These are phyloP conservation scores for Rafetus swinhoei DNA, from an alignment of 2,113 vertebrate genomes.

Conservation along the genomic window DNA sequence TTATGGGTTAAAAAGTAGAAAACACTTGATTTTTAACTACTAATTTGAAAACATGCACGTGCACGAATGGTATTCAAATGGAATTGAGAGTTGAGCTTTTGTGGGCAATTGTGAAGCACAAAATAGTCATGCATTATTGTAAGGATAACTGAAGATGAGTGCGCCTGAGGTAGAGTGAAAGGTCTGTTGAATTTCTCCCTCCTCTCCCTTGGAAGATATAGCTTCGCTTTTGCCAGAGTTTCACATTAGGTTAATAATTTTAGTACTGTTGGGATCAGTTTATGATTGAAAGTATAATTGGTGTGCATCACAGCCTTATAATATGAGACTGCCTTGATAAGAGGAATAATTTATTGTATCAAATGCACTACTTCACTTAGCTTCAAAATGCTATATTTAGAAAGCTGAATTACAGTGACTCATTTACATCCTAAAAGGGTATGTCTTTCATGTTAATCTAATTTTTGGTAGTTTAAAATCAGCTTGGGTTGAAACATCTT, in stretches of 20 bases:
- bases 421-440: fast-evolving
- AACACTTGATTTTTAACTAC: neutral
- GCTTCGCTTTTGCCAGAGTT: neutral
- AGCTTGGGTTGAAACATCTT: neutral
- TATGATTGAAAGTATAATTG: neutral
- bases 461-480: neutral
- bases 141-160: neutral
- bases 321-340: neutral
- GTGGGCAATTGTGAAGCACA: fast-evolving
- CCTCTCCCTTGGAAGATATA: neutral
- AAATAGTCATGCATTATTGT: fast-evolving
- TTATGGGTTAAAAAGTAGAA: neutral
- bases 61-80: too few relatives aligned
- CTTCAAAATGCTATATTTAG: fast-evolving
- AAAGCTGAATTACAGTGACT: neutral
- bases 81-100: fast-evolving
- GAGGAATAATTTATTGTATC: neutral
- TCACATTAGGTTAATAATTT: neutral
- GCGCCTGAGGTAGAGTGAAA: neutral
- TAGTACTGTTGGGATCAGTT: neutral
- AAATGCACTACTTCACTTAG: neutral
- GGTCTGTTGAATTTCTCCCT: neutral
- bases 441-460: neutral
- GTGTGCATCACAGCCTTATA: fast-evolving
- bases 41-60: fast-evolving